phyloP scores from a whole-genome alignment of 1,140 invertebrate genomes.

The Heliothis subflexa region DNA sequence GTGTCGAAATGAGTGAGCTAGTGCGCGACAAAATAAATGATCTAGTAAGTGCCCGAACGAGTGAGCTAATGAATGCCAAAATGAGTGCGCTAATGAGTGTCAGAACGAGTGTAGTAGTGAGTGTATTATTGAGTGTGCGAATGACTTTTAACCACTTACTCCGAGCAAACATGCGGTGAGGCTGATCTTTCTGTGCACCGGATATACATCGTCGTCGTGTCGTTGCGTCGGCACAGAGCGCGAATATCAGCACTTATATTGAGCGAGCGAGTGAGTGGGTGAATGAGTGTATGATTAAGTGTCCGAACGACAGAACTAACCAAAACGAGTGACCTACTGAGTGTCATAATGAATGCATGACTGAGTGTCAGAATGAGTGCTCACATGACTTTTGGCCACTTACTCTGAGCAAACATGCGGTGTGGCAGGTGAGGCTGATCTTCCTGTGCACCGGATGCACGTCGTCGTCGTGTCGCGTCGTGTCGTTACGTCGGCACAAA shows the following conservation, averaged over 20 bases:
- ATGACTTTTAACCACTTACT: slow-evolving; percentile 57
- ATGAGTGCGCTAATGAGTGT: not conserved
- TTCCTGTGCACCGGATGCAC: slow-evolving; percentile 60
- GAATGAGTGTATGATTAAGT: too few species aligned
- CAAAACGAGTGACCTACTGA: too few species aligned
- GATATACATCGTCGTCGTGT: slow-evolving; percentile 53
- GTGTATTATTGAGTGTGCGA: not conserved
- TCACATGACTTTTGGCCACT: not conserved
- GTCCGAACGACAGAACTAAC: too few species aligned
- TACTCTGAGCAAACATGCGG: slow-evolving; percentile 64
- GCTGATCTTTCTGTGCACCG: slow-evolving; percentile 73
- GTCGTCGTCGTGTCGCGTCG: slow-evolving; percentile 44
- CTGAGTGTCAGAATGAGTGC: too few species aligned
- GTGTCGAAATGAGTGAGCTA: not conserved
- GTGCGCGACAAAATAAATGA: not conserved
- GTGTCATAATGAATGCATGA: too few species aligned
- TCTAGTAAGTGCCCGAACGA: too few species aligned
- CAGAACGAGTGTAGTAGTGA: not conserved
- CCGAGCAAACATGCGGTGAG: slow-evolving; percentile 74
- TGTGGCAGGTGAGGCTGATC: slow-evolving; percentile 74
- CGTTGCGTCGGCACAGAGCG: slow-evolving; percentile 68
- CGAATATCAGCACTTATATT: too few species aligned
- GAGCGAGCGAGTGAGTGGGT: too few species aligned
- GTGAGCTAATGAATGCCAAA: too few species aligned
- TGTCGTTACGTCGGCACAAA: slow-evolving; percentile 68